Percentiles rank a stretch among this genome's conserved stretches.
Evolutionary conservation across 2,888 invertebrate species (phyloP).

Genomic region (Ormyrus thymus): DNA sequence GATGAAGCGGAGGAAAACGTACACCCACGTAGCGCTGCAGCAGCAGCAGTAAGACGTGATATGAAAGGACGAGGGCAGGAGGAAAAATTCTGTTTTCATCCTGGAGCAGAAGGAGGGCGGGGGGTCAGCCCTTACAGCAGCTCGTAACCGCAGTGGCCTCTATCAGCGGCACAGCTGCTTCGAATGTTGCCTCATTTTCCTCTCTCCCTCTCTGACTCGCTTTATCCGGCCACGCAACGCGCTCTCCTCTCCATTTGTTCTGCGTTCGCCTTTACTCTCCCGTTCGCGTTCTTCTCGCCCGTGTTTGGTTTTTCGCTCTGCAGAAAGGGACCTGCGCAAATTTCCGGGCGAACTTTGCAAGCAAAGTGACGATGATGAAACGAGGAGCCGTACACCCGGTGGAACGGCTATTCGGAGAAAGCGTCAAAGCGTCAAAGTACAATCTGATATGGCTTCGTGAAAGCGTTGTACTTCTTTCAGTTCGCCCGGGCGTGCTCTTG

Average conservation of each 20-base stretch:
- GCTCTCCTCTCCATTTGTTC: neutral
- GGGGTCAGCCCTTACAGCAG: slow-evolving; percentile 14
- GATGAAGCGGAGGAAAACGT: slow-evolving; percentile 1
- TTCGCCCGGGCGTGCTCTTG: no score
- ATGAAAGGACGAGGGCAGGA: slow-evolving; percentile 21
- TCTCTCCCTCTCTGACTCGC: slow-evolving; percentile 14
- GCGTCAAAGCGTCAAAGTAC: neutral
- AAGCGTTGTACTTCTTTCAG: neutral
- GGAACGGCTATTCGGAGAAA: neutral
- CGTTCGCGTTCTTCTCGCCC: neutral
- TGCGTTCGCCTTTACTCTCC: neutral
- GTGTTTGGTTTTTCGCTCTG: neutral
- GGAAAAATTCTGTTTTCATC: slow-evolving; percentile 12
- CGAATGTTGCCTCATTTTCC: slow-evolving; percentile 50
- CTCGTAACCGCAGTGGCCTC: slow-evolving; percentile 32
- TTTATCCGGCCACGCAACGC: neutral
- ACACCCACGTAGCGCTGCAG: neutral
- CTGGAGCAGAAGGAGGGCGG: neutral
- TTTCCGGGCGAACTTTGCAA: slow-evolving; percentile 4
- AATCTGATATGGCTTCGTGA: neutral
- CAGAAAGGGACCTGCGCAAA: neutral
- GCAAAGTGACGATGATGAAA: neutral
- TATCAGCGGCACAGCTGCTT: slow-evolving; percentile 42
- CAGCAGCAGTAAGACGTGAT: slow-evolving; percentile 19
- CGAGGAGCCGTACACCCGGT: neutral